A percentile compares a stretch with the other conserved stretches of the same genome.
phyloP scores from a whole-genome alignment of 1,140 invertebrate species.

The Drosophila malerkotliana region DNA sequence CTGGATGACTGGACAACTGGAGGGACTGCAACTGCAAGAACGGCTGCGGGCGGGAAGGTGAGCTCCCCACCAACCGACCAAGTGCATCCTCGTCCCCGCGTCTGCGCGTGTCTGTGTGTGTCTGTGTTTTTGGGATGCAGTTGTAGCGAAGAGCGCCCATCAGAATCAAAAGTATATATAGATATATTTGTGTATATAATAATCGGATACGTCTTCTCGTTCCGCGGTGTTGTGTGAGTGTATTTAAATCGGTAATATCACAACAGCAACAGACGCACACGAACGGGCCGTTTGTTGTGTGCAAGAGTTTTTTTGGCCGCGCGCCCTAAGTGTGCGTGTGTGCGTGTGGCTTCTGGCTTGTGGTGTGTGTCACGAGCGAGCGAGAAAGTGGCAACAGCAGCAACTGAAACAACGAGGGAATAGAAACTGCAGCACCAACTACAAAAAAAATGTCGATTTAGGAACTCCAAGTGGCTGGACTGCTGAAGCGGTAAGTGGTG shows the following conservation, averaged over 20 bases:
- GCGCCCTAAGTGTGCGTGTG: conserved; percentile 13
- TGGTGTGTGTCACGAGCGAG: conserved; percentile 20
- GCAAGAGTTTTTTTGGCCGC: conserved; percentile 3
- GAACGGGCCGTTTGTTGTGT: conserved; percentile 28
- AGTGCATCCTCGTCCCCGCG: conserved; percentile 29
- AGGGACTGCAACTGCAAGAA: neutral
- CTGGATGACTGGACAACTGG: neutral
- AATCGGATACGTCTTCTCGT: conserved; percentile 59
- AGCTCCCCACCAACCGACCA: conserved; percentile 2
- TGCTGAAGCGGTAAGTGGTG: conserved; percentile 68
- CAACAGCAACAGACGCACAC: conserved; percentile 25
- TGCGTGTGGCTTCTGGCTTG: conserved; percentile 9
- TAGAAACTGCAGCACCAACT: conserved; percentile 22
- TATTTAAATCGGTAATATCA: conserved; percentile 50
- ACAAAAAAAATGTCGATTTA: conserved; percentile 24
- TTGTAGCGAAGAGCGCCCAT: conserved; percentile 33
- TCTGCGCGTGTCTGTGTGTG: conserved; percentile 3
- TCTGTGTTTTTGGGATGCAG: conserved; percentile 18
- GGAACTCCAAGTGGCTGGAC: conserved; percentile 31
- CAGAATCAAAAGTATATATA: conserved; percentile 43
- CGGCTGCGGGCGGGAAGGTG: neutral
- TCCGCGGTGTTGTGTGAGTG: conserved; percentile 34
- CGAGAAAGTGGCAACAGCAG: conserved; percentile 30
- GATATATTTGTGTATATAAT: conserved; percentile 42
- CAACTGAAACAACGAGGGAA: conserved; percentile 15